A percentile compares a stretch with the other conserved stretches of the same genome.
phyloP scores from a whole-genome alignment of 2,888 invertebrate genomes.

The Psylliodes chrysocephalus region DNA sequence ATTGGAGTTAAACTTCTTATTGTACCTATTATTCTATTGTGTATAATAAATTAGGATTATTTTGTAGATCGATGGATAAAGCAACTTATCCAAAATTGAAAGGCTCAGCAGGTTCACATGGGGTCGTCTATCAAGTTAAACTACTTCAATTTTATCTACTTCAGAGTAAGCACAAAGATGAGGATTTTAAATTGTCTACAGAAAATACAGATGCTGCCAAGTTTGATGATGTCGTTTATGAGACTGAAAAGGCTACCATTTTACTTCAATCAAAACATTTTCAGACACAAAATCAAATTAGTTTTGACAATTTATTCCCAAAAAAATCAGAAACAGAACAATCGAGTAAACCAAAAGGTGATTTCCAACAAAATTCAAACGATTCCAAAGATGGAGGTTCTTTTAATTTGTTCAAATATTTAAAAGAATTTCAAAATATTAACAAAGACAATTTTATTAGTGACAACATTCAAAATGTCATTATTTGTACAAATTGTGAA shows the following conservation, averaged over 20 bases:
- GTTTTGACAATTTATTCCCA: neutral
- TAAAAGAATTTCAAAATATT: neutral
- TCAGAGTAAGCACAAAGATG: neutral
- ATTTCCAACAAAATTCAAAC: too few species aligned
- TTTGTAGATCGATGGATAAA: neutral
- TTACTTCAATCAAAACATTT: conserved; percentile 9
- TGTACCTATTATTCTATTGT: too few species aligned
- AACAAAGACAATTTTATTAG: neutral
- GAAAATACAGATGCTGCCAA: conserved; percentile 1
- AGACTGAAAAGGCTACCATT: neutral
- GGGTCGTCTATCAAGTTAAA: conserved; percentile 11
- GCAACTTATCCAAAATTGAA: neutral
- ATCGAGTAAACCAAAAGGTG: too few species aligned
- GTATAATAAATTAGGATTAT: too few species aligned
- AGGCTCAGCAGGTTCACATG: neutral
- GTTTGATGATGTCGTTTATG: conserved; percentile 14
- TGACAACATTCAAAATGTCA: neutral
- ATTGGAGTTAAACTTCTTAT: too few species aligned
- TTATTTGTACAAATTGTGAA: conserved; percentile 3
- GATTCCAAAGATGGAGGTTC: neutral
- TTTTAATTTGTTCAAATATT: conserved; percentile 12
- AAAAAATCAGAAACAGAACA: neutral
- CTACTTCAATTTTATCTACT: conserved; percentile 1
- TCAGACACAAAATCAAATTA: neutral
- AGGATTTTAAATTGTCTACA: neutral